Base-by-base conservation (phyloP, 2,888 invertebrate species). In the Cephus spinipes region DNA sequence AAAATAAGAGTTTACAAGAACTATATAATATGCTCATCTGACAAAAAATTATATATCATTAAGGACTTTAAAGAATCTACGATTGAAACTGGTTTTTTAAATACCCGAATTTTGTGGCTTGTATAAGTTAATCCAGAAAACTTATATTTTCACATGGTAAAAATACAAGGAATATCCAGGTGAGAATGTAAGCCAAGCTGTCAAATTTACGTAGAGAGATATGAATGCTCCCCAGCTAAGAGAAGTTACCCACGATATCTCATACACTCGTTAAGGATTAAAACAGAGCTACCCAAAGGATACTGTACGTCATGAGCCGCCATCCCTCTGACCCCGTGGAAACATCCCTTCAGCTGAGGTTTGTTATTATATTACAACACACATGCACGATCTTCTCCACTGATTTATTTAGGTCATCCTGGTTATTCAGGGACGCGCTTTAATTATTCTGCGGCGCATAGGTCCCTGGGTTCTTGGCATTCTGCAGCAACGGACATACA, bases 211-310 rank as follows among this genome's bases (percentile, higher is more conserved):
- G 33, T 74, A 75, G 69, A 77, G 69, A 69, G 74, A 77, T 74
- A 77, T 73, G 69, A 77, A 73, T 73, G 68, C 73, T 69, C 73
- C 73, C 73, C n/a, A 23, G 73, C 69, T 33, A 77, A 55, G 33
- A 71, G 77, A 74, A 40, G 40, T 36, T 30, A 40, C 74, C 77
- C 34, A 75, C 77, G 35, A 74, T 75, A 77, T 74, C 77, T 75
- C 77, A 77, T 74, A 74, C n/a, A 69, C 69, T 77, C 77, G 75
- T 77, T 69, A 71, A 36, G 74, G 69, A 74, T 75, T 77, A 69
- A 77, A 77, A 74, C 74, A 69, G 55, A 55, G 23, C 55, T 55
- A 55, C 55, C 55, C 55, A 55, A 55, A 55, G 55, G 55, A 55
- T 55, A 55, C 55, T 55, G 55, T 55, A 55, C 55, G 55, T 55